Conservation (phyloP, 2,888 invertebrate species). For the Cactoblastis cactorum region DNA sequence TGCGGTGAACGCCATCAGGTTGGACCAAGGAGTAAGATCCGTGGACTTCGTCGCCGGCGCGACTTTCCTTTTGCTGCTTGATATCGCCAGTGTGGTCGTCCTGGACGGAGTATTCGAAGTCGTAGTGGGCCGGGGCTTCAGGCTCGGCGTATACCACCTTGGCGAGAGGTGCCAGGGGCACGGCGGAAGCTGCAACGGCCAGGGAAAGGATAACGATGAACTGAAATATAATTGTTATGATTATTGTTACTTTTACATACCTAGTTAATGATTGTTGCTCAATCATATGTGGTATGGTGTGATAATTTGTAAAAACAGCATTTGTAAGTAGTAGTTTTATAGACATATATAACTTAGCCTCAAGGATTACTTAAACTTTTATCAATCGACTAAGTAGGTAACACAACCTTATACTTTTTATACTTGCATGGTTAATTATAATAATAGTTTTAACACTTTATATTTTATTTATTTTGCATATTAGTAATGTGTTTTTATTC, state of each 20-base stretch:
- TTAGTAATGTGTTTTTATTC: not conserved
- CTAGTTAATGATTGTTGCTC: too few relatives aligned
- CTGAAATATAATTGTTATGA: too few relatives aligned
- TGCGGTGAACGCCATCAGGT: conserved; percentile 72
- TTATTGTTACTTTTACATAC: too few relatives aligned
- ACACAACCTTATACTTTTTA: too few relatives aligned
- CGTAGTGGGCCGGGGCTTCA: conserved; percentile 63
- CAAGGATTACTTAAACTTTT: too few relatives aligned
- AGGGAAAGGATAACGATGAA: conserved; percentile 50
- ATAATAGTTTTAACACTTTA: too few relatives aligned
- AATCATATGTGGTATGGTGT: too few relatives aligned
- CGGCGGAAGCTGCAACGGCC: conserved; percentile 43
- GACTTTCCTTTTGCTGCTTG: conserved; percentile 74
- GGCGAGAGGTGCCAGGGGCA: conserved; percentile 37
- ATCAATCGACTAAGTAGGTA: too few relatives aligned
- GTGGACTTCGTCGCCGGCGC: conserved; percentile 77
- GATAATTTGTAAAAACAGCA: too few relatives aligned
- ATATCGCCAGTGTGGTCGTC: conserved; percentile 80
- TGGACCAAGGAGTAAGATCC: conserved; percentile 79
- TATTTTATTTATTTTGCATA: not conserved
- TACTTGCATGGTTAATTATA: too few relatives aligned
- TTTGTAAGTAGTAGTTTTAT: too few relatives aligned
- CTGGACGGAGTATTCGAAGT: conserved; percentile 74
- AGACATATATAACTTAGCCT: too few relatives aligned
- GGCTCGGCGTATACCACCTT: conserved; percentile 36